phyloP scores from a whole-genome alignment of 2,113 vertebrate species.

The Haemorhous mexicanus region DNA sequence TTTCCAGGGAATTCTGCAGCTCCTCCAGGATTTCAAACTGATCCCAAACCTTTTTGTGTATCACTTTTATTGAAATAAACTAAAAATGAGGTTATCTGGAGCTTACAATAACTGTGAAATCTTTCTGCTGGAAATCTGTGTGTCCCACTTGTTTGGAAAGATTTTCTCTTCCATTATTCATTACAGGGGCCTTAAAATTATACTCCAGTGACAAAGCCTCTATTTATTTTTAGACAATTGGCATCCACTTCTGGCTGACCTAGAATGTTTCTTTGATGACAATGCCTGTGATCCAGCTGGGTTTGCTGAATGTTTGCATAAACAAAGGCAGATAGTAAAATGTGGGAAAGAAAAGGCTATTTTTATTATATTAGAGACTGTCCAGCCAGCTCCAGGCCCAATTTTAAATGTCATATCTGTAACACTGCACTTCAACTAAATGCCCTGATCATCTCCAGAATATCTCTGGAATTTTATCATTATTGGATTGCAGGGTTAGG shows the following conservation, averaged over 20 bases:
- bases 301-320: slow-evolving; percentile 59
- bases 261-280: slow-evolving; percentile 57
- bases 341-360: slow-evolving; percentile 43
- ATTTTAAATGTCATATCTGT: slow-evolving; percentile 2
- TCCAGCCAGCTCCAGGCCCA: neutral
- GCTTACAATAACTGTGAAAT: slow-evolving; percentile 25
- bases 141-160: slow-evolving; percentile 29
- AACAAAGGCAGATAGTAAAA: slow-evolving; percentile 60
- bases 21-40: neutral
- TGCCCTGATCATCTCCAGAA: neutral
- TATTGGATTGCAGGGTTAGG: slow-evolving; percentile 16
- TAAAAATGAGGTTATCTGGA: slow-evolving; percentile 15
- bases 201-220: slow-evolving; percentile 40
- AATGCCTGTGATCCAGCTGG: slow-evolving; percentile 53
- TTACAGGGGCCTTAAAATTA: slow-evolving; percentile 56
- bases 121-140: slow-evolving; percentile 31
- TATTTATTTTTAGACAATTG: slow-evolving; percentile 61
- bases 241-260: slow-evolving; percentile 55
- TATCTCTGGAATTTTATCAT: slow-evolving; percentile 40
- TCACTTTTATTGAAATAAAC: neutral
- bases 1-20: neutral
- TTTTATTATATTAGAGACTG: slow-evolving; percentile 28
- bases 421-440: neutral
- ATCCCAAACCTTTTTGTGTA: neutral
- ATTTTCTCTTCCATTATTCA: slow-evolving; percentile 42